A percentile compares a stretch with the other conserved stretches of the same genome.
These are phyloP conservation scores for Cynopterus brachyotis DNA, from an alignment of 2,113 vertebrate genomes.

Conservation along the genomic window DNA sequence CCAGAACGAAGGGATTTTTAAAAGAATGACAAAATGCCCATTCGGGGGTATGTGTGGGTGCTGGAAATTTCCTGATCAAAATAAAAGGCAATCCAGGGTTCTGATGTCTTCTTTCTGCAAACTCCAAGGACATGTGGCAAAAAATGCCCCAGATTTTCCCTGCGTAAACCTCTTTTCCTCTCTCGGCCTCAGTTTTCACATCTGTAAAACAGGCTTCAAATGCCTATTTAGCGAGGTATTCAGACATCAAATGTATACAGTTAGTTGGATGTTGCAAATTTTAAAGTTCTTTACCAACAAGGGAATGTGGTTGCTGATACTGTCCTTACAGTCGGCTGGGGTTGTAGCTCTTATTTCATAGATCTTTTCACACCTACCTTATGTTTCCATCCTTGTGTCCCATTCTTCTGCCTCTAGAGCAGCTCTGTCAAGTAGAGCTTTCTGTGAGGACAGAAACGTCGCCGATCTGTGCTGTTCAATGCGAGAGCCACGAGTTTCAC, in stretches of 20 bases:
- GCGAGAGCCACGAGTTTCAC: background rate
- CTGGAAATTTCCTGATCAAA: background rate
- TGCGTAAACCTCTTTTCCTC: no score
- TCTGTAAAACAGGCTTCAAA: background rate
- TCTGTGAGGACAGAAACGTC: background rate
- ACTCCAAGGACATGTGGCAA: background rate
- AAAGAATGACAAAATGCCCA: background rate
- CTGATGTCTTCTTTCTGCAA: background rate
- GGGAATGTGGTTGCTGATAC: fast-evolving
- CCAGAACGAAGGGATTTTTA: background rate
- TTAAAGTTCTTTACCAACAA: background rate
- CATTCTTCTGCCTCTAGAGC: background rate
- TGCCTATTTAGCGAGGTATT: background rate
- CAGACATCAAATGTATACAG: background rate
- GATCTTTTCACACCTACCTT: background rate
- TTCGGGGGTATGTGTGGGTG: background rate
- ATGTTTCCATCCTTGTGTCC: fast-evolving
- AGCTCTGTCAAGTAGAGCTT: fast-evolving
- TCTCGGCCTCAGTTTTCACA: background rate
- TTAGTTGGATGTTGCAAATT: background rate
- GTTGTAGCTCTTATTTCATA: background rate
- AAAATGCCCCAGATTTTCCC: background rate
- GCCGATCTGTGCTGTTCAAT: fast-evolving
- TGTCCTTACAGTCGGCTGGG: fast-evolving
- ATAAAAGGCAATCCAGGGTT: background rate